These are phyloP conservation scores for Conus ventricosus DNA, from an alignment of 1,140 invertebrate genomes.

Conservation along the genomic window DNA sequence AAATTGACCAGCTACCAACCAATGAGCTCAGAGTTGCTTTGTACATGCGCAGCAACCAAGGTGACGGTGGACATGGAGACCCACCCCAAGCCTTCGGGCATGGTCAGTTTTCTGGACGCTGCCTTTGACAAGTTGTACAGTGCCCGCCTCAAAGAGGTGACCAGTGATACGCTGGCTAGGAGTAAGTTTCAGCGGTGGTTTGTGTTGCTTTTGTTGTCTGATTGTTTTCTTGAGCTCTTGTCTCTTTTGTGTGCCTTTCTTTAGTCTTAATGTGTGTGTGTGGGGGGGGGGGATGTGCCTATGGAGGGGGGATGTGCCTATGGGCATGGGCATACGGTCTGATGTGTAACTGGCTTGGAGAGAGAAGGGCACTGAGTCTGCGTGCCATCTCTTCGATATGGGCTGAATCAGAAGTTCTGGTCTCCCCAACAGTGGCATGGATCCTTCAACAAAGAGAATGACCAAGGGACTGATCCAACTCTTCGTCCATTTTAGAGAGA, in stretches of 20 bases:
- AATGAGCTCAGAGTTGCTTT: not conserved
- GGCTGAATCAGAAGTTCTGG: no score
- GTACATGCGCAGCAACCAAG: conserved; percentile 51
- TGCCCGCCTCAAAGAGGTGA: conserved; percentile 32
- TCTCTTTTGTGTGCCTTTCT: not conserved
- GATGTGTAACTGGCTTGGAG: no score
- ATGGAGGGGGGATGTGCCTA: no score
- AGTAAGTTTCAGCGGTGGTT: conserved; percentile 58
- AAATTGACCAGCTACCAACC: no score
- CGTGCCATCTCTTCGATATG: no score
- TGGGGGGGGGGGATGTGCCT: not conserved
- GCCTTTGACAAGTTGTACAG: conserved; percentile 39
- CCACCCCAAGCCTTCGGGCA: conserved; percentile 47
- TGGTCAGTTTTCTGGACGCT: conserved; percentile 52
- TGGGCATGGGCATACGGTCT: no score
- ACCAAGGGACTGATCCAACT: no score
- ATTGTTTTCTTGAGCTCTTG: no score
- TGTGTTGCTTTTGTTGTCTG: not conserved
- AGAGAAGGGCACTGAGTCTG: no score
- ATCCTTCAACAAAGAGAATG: no score
- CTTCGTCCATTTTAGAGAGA: no score
- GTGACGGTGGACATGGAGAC: conserved; percentile 60
- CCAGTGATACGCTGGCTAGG: conserved; percentile 45
- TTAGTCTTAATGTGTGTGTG: not conserved
- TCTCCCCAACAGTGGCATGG: no score